Percentiles rank a stretch among this genome's conserved stretches.
phyloP scores from a whole-genome alignment of 2,113 vertebrate genomes.

The Propithecus coquereli region DNA sequence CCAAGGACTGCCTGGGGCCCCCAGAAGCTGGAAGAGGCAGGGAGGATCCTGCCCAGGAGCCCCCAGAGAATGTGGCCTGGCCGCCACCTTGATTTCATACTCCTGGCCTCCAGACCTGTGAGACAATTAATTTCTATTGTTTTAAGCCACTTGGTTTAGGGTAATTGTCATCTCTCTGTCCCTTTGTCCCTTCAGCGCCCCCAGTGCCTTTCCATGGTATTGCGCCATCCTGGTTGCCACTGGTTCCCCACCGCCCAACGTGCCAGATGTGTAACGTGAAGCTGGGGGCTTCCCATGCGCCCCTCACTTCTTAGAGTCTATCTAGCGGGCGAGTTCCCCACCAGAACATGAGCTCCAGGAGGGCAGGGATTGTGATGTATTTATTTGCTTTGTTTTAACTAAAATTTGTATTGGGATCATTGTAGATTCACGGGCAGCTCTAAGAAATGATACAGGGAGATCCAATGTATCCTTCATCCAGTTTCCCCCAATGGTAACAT shows the following conservation, averaged over 20 bases:
- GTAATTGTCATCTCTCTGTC: too few relatives aligned
- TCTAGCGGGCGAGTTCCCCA: neutral
- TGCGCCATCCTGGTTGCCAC: too few relatives aligned
- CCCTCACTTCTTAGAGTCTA: neutral
- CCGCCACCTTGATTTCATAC: neutral
- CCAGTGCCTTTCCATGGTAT: too few relatives aligned
- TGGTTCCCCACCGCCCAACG: rapidly evolving
- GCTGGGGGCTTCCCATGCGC: rapidly evolving
- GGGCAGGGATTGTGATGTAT: neutral
- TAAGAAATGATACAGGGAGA: neutral
- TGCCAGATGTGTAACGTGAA: rapidly evolving
- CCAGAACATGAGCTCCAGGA: neutral
- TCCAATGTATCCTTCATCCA: neutral
- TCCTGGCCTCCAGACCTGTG: neutral
- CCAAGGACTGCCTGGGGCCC: too few relatives aligned
- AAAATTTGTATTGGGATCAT: neutral
- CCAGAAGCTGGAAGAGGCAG: neutral
- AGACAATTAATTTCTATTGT: neutral
- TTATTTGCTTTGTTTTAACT: neutral
- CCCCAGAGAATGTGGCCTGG: neutral
- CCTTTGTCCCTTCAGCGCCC: neutral
- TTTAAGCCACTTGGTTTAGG: too few relatives aligned
- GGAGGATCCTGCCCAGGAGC: neutral
- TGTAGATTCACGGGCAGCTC: neutral
- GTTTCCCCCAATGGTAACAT: rapidly evolving